phyloP scores from a whole-genome alignment of 2,797 vertebrate genomes.

The Alosa sapidissima region DNA sequence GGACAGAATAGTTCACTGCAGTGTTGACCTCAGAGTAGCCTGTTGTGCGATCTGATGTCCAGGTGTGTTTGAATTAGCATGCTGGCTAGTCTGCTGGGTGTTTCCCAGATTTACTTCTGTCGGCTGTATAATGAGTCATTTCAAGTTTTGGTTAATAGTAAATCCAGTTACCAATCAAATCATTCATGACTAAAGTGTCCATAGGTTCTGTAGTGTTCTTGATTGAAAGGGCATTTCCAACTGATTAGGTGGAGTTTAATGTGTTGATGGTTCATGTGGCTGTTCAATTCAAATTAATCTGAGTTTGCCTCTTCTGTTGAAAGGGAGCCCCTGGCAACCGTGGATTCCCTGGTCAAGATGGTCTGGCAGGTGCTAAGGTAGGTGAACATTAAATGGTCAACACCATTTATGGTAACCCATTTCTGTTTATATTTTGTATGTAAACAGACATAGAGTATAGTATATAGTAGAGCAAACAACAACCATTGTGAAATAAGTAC shows the following conservation, averaged over 20 bases:
- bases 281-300: neutral
- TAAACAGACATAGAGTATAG: no score
- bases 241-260: neutral
- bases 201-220: neutral
- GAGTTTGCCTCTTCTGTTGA: conserved; percentile 33
- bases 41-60: neutral
- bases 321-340: conserved; percentile 95
- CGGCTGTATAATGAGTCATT: neutral
- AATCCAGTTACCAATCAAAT: neutral
- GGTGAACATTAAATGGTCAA: conserved; percentile 43
- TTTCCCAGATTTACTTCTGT: neutral
- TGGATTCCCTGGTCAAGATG: conserved; percentile 97
- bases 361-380: conserved; percentile 94
- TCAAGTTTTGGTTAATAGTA: neutral
- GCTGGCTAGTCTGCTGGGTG: neutral
- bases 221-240: neutral
- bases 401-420: neutral
- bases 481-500: neutral
- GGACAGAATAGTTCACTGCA: neutral
- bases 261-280: neutral
- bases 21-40: neutral
- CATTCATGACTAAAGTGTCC: neutral
- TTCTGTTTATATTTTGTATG: neutral
- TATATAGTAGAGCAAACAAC: no score
- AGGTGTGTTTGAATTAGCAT: neutral